Conservation (phyloP, 2,888 invertebrate genomes). For the Acanthosoma haemorrhoidale region DNA sequence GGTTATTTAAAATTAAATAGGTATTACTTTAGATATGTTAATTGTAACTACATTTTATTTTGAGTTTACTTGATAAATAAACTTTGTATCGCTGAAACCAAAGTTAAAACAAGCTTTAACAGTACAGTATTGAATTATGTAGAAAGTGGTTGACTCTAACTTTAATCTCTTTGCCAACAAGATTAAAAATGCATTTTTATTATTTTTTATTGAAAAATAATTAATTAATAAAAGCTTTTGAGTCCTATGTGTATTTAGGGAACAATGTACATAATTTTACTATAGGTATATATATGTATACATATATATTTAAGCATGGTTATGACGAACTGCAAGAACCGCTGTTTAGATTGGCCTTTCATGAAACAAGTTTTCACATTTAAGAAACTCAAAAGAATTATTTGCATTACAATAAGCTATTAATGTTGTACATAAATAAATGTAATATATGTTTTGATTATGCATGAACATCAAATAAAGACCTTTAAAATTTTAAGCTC, state of each 20-base stretch:
- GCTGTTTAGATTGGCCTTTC: constrained; percentile 23
- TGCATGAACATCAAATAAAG: constrained; percentile 25
- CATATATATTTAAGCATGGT: constrained; percentile 13
- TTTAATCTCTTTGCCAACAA: no score
- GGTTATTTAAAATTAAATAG: no score
- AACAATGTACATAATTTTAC: constrained; percentile 26
- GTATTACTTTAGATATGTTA: no score
- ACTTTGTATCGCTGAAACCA: no score
- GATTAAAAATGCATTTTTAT: no score
- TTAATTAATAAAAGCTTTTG: constrained; percentile 2
- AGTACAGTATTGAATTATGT: no score
- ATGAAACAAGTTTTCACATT: not conserved
- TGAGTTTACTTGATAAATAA: no score
- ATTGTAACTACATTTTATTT: no score
- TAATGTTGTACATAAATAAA: constrained; percentile 35
- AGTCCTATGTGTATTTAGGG: constrained; percentile 21
- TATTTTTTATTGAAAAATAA: no score
- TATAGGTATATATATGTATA: no score
- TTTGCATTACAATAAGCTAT: constrained; percentile 30
- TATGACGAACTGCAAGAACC: not conserved
- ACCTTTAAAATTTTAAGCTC: not conserved
- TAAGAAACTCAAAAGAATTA: not conserved
- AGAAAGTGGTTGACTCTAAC: no score
- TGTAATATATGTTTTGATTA: constrained; percentile 25
- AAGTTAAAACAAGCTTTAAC: no score